phyloP scores from a whole-genome alignment of 2,888 invertebrate genomes.

The Lacanobia oleracea region DNA sequence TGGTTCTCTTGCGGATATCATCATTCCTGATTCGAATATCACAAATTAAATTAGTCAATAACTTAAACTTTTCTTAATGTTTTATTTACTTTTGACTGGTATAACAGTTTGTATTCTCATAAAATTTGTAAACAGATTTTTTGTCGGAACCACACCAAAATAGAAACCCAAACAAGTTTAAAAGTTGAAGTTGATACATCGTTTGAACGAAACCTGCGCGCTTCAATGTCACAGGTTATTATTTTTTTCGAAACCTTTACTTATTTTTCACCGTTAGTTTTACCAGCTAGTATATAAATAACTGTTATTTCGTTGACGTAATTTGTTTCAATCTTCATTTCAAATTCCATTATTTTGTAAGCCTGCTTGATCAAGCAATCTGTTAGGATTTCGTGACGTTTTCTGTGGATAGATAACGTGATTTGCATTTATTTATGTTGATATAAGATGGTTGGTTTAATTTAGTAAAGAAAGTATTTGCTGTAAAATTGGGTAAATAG shows the following conservation, averaged over 20 bases:
- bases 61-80: no score
- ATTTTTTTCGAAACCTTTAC: background rate
- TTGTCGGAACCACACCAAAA: background rate
- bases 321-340: conserved; percentile 34
- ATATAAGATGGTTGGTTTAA: background rate
- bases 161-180: background rate
- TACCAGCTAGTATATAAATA: background rate
- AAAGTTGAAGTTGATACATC: background rate
- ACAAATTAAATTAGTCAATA: no score
- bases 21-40: no score
- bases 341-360: conserved; percentile 43
- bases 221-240: background rate
- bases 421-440: background rate
- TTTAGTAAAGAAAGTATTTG: background rate
- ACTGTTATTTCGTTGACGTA: conserved; percentile 8
- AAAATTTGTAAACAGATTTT: background rate
- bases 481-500: no score
- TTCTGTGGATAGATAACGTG: background rate
- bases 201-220: background rate
- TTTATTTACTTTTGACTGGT: no score
- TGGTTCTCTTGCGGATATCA: no score
- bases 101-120: background rate
- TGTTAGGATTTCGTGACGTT: conserved; percentile 10
- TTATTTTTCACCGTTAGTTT: background rate
- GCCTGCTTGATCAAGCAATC: conserved; percentile 15